A percentile compares a stretch with the other conserved stretches of the same genome.
These are phyloP conservation scores for Catalaphyllia jardinei DNA, from an alignment of 64 coral and sea anemone species.

Conservation along the genomic window DNA sequence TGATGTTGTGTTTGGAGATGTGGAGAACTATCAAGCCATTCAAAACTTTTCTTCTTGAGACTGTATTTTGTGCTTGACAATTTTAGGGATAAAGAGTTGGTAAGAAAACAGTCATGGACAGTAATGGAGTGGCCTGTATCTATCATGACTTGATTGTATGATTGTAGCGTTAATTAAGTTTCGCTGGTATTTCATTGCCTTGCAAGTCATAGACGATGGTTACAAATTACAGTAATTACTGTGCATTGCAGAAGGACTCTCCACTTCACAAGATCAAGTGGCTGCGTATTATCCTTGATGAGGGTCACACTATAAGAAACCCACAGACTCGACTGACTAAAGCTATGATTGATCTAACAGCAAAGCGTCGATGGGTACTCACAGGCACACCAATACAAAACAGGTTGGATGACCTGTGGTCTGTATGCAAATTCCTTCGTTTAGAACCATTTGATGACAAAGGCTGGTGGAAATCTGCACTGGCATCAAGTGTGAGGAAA, in stretches of 20 bases:
- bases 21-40: too few relatives aligned
- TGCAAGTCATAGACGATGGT: too few relatives aligned
- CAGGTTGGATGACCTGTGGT: slow-evolving; percentile 71
- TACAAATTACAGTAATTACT: neutral
- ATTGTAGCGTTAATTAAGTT: too few relatives aligned
- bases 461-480: slow-evolving; percentile 68
- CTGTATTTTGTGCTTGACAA: too few relatives aligned
- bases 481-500: slow-evolving; percentile 47
- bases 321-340: slow-evolving; percentile 40
- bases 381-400: slow-evolving; percentile 95
- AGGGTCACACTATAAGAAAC: slow-evolving; percentile 67
- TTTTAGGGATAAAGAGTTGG: too few relatives aligned
- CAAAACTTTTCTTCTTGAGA: too few relatives aligned
- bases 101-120: too few relatives aligned
- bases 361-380: slow-evolving; percentile 55
- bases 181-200: too few relatives aligned
- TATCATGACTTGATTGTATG: too few relatives aligned
- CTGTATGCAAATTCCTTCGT: slow-evolving; percentile 60
- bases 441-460: slow-evolving; percentile 78
- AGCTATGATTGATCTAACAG: slow-evolving; percentile 45
- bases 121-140: too few relatives aligned
- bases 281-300: slow-evolving; percentile 63
- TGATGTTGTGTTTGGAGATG: too few relatives aligned
- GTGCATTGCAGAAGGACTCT: slow-evolving; percentile 41
- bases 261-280: slow-evolving; percentile 73